Evolutionary conservation across 2,888 invertebrate species (phyloP).

Genomic region (Aphidoletes aphidimyza): DNA sequence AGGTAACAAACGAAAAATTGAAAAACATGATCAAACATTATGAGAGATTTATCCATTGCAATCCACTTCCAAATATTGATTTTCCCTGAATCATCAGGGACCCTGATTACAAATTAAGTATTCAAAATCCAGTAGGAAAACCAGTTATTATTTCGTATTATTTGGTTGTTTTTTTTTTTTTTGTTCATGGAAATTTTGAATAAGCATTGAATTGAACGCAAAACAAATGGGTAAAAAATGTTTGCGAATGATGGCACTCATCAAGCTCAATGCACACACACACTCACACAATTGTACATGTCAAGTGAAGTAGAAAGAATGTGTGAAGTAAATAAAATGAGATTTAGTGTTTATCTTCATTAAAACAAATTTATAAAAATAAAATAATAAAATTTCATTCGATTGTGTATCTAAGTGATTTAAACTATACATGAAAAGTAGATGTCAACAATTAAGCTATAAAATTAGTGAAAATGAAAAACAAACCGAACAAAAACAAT

Average conservation of each 20-base stretch:
- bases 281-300: conserved; percentile 36
- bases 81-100: conserved; percentile 23
- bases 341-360: conserved; percentile 23
- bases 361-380: neutral
- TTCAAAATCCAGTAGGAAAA: conserved; percentile 14
- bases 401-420: conserved; percentile 38
- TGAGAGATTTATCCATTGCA: neutral
- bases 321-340: neutral
- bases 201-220: too few relatives aligned
- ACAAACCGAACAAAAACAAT: neutral
- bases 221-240: too few relatives aligned
- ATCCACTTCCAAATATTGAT: conserved; percentile 43
- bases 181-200: too few relatives aligned
- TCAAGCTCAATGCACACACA: neutral
- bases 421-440: conserved; percentile 6
- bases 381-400: conserved; percentile 10
- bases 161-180: neutral
- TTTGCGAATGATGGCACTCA: neutral
- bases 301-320: neutral
- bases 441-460: conserved; percentile 49
- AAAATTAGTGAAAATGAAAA: neutral
- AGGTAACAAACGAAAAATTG: neutral
- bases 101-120: conserved; percentile 27
- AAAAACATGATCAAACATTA: neutral
- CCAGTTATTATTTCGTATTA: neutral